Evolutionary conservation across 2,113 vertebrate species (phyloP), one percentile per base, ranked within the genome.

Genomic region (Rynchops niger): DNA sequence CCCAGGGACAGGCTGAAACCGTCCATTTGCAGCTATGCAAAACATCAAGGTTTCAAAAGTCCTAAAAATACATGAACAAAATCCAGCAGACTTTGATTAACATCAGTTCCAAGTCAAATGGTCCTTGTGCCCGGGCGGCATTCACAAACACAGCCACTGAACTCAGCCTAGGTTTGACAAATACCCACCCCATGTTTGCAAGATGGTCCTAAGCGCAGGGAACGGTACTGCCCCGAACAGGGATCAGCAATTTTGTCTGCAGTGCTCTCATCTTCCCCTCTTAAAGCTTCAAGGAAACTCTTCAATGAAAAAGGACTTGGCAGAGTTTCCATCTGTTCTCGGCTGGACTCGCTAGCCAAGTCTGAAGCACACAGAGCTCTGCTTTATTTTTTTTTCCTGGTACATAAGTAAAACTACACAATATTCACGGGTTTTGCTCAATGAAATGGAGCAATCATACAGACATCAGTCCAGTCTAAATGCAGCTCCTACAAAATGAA

Each of bases 311-410:
- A 97, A 87, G 47, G 17, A 26, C 85, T 97, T 96, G 88, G 93
- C 95, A 97, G 88, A 73, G 91, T 95, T 97, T 97, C 96, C 93
- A 94, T 96, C 95, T 97, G 74, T 97, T 97, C 97, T 96, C 71
- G 26, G 91, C 84, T 90, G 84, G 93, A 88, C 67, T 95, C 1
- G 0, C 38, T 77, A 95, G 84, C 78, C 58, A 95, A 93, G 86
- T 85, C 78, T 95, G 84, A 93, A 91, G 59, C 69, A 93, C 61
- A 89, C 29, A 94, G 78, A 67, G 45, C 66, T 95, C 80, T 89
- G 43, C 52, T 95, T 91, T 70, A 47, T 80, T 86, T 71, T 81
- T 78, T 78, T 91, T 79, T 55, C 70, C 43, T 52, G 36, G 32
- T 91, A 52, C 6, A 1, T 74, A 81, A 91, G 80, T 56, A 88